These are phyloP conservation scores for Archilochus colubris DNA, from an alignment of 2,113 vertebrate genomes.

Conservation along the genomic window DNA sequence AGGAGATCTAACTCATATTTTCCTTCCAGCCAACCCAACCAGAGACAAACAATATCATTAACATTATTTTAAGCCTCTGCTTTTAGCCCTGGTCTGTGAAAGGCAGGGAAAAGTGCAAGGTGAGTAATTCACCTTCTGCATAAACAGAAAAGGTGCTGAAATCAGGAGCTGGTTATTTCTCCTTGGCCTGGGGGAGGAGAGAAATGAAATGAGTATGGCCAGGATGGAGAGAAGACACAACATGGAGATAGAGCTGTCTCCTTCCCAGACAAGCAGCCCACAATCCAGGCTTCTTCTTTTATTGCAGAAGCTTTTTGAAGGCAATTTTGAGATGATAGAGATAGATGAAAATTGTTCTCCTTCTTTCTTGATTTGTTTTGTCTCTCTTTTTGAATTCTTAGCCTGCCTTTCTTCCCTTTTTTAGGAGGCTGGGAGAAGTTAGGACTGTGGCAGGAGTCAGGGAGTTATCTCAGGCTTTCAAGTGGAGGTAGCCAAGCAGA, in stretches of 20 bases:
- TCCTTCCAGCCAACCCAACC: constrained; percentile 55
- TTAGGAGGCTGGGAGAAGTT: constrained; percentile 21
- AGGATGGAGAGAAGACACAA: constrained; percentile 30
- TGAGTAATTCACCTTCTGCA: constrained; percentile 64
- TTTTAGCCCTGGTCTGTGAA: constrained; percentile 35
- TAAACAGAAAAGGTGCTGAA: constrained; percentile 70
- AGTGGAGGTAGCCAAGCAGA: constrained; percentile 41
- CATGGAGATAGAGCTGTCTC: constrained; percentile 60
- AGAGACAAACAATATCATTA: constrained; percentile 76
- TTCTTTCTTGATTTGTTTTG: not conserved
- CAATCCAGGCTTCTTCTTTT: constrained; percentile 29
- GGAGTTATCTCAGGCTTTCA: not conserved
- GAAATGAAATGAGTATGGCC: constrained; percentile 52
- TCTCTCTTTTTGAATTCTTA: not conserved
- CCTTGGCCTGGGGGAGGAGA: constrained; percentile 64
- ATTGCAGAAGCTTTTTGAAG: constrained; percentile 57
- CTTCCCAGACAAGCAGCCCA: not conserved
- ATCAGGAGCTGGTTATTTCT: constrained; percentile 68
- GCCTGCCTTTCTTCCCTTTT: constrained; percentile 11
- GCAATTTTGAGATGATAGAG: constrained; percentile 48
- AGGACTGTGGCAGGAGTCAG: not conserved
- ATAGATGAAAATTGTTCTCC: constrained; percentile 42
- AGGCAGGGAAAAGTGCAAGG: constrained; percentile 68
- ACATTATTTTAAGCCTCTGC: constrained; percentile 65
- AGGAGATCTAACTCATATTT: constrained; percentile 26